These are phyloP conservation scores for Drosophila elegans DNA, from an alignment of 1,140 invertebrate genomes.

Conservation along the genomic window DNA sequence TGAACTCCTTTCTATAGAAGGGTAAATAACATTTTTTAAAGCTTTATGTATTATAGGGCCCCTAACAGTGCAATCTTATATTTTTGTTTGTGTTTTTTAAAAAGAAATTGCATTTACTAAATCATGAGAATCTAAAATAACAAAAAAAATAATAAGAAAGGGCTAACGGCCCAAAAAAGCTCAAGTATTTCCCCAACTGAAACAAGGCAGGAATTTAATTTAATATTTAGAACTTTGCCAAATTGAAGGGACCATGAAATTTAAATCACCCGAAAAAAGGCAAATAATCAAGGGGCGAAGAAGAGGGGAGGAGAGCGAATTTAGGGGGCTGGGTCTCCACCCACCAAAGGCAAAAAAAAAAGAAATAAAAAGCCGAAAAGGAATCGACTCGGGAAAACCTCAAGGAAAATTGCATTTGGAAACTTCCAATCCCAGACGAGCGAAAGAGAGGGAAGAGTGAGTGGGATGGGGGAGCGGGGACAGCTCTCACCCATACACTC, in stretches of 20 bases:
- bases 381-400: conserved; percentile 65
- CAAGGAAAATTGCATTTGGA: conserved; percentile 83
- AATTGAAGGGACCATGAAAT: conserved; percentile 81
- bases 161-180: background rate
- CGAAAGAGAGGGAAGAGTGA: conserved; percentile 38
- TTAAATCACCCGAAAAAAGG: conserved; percentile 68
- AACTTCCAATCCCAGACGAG: conserved; percentile 83
- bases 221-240: conserved; percentile 74
- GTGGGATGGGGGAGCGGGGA: conserved; percentile 46
- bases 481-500: conserved; percentile 54
- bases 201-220: conserved; percentile 70
- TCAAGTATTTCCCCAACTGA: conserved; percentile 5
- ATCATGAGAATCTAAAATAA: background rate
- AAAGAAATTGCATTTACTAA: too few species aligned
- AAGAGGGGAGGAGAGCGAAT: conserved; percentile 12
- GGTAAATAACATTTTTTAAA: too few species aligned
- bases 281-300: conserved; percentile 25
- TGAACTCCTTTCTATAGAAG: too few species aligned
- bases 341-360: conserved; percentile 46
- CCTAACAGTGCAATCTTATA: too few species aligned
- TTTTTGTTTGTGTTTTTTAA: too few species aligned
- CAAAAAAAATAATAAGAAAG: background rate
- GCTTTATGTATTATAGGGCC: too few species aligned
- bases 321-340: conserved; percentile 53
- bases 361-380: conserved; percentile 47